A percentile compares a stretch with the other conserved stretches of the same genome.
Conservation (phyloP, 92 coral and sea anemone species). For the Umimayanthus kanabou region DNA sequence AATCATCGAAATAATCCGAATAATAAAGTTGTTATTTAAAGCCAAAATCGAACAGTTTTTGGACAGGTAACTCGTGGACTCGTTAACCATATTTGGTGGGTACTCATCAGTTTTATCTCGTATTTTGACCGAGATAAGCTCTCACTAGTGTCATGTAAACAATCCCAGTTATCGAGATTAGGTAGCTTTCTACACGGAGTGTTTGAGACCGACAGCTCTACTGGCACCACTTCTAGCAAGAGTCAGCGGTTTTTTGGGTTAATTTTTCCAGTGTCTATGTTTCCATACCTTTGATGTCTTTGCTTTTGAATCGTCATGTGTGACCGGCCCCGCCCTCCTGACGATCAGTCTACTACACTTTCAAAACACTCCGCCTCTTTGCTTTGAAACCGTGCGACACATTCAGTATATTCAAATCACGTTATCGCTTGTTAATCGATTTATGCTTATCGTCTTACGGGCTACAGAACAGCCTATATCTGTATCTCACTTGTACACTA, state of each 20-base stretch:
- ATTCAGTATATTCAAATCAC: neutral
- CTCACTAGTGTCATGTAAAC: neutral
- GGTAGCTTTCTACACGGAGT: neutral
- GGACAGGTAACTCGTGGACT: constrained; percentile 24
- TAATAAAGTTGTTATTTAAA: constrained; percentile 20
- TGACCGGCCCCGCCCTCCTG: constrained; percentile 15
- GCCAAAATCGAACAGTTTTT: neutral
- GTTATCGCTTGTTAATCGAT: constrained; percentile 32
- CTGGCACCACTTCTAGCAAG: neutral
- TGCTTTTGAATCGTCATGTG: neutral
- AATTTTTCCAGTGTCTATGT: neutral
- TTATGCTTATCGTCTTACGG: neutral
- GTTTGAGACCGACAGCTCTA: neutral
- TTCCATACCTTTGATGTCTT: neutral
- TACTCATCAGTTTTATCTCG: neutral
- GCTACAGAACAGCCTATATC: constrained; percentile 19
- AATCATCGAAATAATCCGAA: constrained; percentile 31
- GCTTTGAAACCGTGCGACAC: neutral
- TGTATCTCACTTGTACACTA: neutral
- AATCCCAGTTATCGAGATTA: neutral
- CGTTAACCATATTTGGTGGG: constrained; percentile 18
- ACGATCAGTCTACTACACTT: constrained; percentile 15
- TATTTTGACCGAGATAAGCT: constrained; percentile 11
- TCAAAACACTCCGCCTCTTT: neutral
- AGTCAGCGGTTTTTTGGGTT: neutral